Evolutionary conservation across 2,888 invertebrate species (phyloP), one percentile per base, ranked within the genome.

Genomic region (Apodemia hepburni): DNA sequence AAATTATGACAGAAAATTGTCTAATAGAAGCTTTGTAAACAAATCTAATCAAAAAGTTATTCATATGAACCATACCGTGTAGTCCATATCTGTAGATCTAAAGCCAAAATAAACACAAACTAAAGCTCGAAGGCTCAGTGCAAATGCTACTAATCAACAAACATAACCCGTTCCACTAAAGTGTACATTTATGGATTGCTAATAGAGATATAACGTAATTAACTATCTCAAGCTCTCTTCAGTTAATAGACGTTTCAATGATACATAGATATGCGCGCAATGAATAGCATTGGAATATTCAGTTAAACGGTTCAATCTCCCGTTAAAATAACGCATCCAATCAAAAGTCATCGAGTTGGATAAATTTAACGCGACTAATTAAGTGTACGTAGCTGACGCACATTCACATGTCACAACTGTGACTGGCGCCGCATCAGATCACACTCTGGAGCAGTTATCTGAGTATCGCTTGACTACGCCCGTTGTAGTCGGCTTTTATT

Each of bases 401-500:
- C 75, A 79, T 78, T 79, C 78, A 71, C 75, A 73, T 81, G 80
- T 81, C 77, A 82, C 79, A 76, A 77, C 74, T n/a, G 45, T 71
- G 71, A 74, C 76, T 75, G 78, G 77, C 71, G 77, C 75, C 76
- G 77, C 72, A 75, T 78, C 73, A 73, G 76, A 76, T 70, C 68
- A 78, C 77, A 79, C 74, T 77, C 77, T 78, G 80, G 69, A 81
- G 77, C 80, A 79, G 82, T 85, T 85, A 86, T 87, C 87, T 82
- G 80, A 77, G 81, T 79, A 84, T 84, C 83, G 84, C 79, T 81
- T 81, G 82, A 80, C 78, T 86, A 82, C 83, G 80, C 81, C 76
- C 81, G 83, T 79, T 83, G 81, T 83, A 79, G 75, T 77, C 75
- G 78, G 81, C 83, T 86, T 85, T 47, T 89, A 88, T 88, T 87